phyloP scores from a whole-genome alignment of 2,888 invertebrate genomes.

The Troglohyphantes excavatus region DNA sequence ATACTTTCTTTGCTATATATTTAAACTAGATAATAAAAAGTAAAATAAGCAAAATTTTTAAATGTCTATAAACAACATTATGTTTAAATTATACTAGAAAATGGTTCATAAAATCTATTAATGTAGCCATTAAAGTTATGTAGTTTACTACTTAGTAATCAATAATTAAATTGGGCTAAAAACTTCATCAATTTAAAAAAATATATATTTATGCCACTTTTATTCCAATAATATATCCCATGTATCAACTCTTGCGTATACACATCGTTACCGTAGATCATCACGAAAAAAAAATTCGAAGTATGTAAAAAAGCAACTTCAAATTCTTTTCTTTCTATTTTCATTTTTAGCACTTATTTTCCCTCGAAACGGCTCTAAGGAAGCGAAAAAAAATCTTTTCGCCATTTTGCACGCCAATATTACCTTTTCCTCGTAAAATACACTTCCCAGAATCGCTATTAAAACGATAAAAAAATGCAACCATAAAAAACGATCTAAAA shows the following conservation, averaged over 20 bases:
- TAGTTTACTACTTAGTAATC: too few relatives aligned
- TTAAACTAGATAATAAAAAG: too few relatives aligned
- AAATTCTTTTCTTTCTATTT: not conserved
- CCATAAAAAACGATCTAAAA: not conserved
- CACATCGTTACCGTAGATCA: constrained; percentile 9
- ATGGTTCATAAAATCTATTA: too few relatives aligned
- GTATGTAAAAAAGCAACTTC: not conserved
- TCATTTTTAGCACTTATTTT: not conserved
- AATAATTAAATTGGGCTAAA: too few relatives aligned
- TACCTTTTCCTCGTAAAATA: not conserved
- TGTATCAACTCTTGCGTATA: not conserved
- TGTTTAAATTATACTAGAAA: too few relatives aligned
- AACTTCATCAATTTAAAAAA: too few relatives aligned
- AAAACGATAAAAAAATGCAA: not conserved
- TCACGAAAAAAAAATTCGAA: not conserved
- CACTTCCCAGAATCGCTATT: not conserved
- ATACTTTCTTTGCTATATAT: too few relatives aligned
- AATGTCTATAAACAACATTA: too few relatives aligned
- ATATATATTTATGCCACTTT: not conserved
- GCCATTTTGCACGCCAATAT: constrained; percentile 5
- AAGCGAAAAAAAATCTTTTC: not conserved
- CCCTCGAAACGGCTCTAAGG: not conserved
- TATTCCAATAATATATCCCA: not conserved
- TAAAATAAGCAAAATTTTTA: too few relatives aligned
- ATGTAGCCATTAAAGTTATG: too few relatives aligned